These are phyloP conservation scores for Hyppa rectilinea DNA, from an alignment of 2,888 invertebrate genomes.

Conservation along the genomic window DNA sequence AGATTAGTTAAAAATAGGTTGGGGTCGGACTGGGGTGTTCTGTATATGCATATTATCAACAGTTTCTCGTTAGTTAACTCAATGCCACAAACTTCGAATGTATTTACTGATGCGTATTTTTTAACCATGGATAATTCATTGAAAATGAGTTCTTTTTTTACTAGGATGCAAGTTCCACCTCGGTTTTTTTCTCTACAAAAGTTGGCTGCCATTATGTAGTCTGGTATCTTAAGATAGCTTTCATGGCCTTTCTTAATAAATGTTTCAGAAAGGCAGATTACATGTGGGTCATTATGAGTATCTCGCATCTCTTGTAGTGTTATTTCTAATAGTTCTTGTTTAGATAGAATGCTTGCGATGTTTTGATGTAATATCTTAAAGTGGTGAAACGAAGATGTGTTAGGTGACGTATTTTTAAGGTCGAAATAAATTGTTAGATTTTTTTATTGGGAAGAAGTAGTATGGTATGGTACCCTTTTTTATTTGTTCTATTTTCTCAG, in stretches of 20 bases:
- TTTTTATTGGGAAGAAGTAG: not conserved
- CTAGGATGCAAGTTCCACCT: not conserved
- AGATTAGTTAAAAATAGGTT: no score
- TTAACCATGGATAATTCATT: not conserved
- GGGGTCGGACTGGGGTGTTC: constrained; percentile 4
- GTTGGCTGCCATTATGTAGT: not conserved
- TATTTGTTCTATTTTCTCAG: no score
- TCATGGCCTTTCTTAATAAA: not conserved
- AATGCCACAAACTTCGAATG: not conserved
- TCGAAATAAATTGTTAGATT: not conserved
- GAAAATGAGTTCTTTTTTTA: not conserved
- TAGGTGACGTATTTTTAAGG: not conserved
- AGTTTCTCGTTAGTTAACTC: not conserved
- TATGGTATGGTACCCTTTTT: not conserved
- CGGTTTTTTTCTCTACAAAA: not conserved
- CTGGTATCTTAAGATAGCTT: not conserved
- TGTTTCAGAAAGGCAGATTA: constrained; percentile 4
- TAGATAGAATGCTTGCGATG: not conserved
- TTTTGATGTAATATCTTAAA: no score
- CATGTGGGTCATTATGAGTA: not conserved
- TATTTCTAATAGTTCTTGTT: constrained; percentile 1
- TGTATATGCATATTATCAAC: not conserved
- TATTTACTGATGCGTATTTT: not conserved
- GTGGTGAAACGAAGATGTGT: not conserved
- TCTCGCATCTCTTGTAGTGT: constrained; percentile 6